Evolutionary conservation across 2,888 invertebrate species (phyloP), one percentile per base, ranked within the genome.

Genomic region (Rhaphigaster nebulosa): DNA sequence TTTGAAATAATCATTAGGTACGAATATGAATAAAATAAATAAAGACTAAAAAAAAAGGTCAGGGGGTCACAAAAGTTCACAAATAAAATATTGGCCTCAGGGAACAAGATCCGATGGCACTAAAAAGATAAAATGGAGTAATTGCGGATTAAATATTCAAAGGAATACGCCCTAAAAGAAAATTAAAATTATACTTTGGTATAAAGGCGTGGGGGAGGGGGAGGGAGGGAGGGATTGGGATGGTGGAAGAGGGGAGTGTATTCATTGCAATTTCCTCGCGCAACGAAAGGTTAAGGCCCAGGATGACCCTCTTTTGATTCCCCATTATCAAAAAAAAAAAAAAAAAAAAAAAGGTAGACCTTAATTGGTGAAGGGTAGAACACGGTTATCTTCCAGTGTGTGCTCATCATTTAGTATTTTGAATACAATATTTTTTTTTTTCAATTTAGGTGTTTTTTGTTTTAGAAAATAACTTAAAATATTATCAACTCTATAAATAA

Each of bases 141-240:
- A 65, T 29, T 65, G 65, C 65, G 29, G 18, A 65, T 29, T 65
- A 65, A 65, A 65, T 29, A 65, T 65, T 29, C 65, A 65, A 65
- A 65, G 65, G 65, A 29, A 29, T 65, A 29, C 4, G 18, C 29
- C 29, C 65, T 65, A 13, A 18, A 65, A 65, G 65, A 65, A 65
- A 29, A 65, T 65, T 65, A 65, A 65, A 65, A 65, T 65, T 65
- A 65, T 65, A 29, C 29, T 65, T 65, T 65, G 65, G 15, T 65
- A 29, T 29, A 65, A 65, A 65, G 29, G 18, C 2, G 15, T 15
- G 65, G 23, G 65, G 0, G 26, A 26, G 0, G 13, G 20, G 54
- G 54, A 0, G 2, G 52, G 52, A 2, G 52, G 54, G 5, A n/a
- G n/a, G n/a, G n/a, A n/a, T n/a, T n/a, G n/a, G n/a, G 12, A 45